Base-by-base conservation (phyloP, 2,888 invertebrate species). In the Hydrotaea cyrtoneurina region DNA sequence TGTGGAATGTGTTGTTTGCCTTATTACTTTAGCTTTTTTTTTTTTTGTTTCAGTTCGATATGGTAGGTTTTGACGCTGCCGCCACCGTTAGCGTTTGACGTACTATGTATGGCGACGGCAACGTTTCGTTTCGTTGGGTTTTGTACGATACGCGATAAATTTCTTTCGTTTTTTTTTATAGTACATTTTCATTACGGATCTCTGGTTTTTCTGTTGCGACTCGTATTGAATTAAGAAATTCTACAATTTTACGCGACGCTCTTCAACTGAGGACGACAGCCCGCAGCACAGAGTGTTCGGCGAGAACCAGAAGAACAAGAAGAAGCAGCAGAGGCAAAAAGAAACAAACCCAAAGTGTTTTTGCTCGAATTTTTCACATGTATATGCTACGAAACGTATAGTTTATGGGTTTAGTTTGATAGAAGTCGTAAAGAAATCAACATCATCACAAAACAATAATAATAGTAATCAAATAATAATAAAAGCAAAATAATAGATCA, bases 341-440 rank as follows among this genome's bases (percentile, higher is more conserved):
- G 31, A 36, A 15, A 66, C 36, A 39, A 17, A 66, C 13, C 13
- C 59, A 66, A 66, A 66, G 43, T 69, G 69, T 90, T 90, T 91
- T 92, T 91, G 91, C 91, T 91, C 91, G 91, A 90, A 91, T 92
- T 92, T 85, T 92, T 92, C 92, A 92, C 92, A 92, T 92, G 92
- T 92, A 93, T 92, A 91, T 91, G 92, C 90, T 89, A 89, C 90
- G 92, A 92, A 92, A 92, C 92, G 92, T 92, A 92, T 93, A 92
- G 92, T 93, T 93, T 93, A 93, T 93, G 92, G 93, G 91, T 92
- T 92, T 92, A 93, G 93, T 93, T 93, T 91, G 92, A 92, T 92
- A 92, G 92, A 92, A 93, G 93, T 93, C 92, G 92, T 93, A 92
- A 93, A 93, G 93, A 92, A 92, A 92, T 93, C 92, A 93, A 93